phyloP scores from a whole-genome alignment of 2,888 invertebrate genomes.

The Calameuta filiformis region DNA sequence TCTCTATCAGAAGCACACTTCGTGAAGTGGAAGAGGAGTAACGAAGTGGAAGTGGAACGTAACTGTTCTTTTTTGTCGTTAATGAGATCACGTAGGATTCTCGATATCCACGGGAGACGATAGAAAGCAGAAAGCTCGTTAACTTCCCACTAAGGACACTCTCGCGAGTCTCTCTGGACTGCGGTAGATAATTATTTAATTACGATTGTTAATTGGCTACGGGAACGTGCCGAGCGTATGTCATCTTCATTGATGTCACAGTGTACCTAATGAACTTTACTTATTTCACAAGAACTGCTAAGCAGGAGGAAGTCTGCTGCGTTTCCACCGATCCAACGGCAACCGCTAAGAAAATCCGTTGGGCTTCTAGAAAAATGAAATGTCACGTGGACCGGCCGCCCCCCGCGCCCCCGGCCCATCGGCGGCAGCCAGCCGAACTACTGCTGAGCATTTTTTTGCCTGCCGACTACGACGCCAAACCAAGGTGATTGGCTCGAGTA shows the following conservation, averaged over 20 bases:
- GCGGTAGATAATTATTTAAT: background rate
- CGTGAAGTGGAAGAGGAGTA: background rate
- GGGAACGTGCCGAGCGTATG: background rate
- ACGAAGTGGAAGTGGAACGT: background rate
- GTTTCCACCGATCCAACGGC: background rate
- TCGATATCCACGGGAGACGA: background rate
- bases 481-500: background rate
- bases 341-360: background rate
- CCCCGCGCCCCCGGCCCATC: background rate
- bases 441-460: background rate
- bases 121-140: background rate
- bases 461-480: background rate
- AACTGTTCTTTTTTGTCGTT: background rate
- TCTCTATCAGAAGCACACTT: background rate
- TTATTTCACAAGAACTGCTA: background rate
- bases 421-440: background rate
- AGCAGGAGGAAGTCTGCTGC: background rate
- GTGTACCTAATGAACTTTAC: background rate
- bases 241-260: background rate
- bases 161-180: background rate
- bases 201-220: background rate
- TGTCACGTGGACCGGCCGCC: background rate
- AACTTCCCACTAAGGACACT: background rate
- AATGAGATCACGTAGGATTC: background rate
- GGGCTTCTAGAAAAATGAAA: background rate